Percentiles rank a stretch among this genome's conserved stretches.
These are phyloP conservation scores for Eupristina koningsbergeri DNA, from an alignment of 1,140 invertebrate genomes.

Conservation along the genomic window DNA sequence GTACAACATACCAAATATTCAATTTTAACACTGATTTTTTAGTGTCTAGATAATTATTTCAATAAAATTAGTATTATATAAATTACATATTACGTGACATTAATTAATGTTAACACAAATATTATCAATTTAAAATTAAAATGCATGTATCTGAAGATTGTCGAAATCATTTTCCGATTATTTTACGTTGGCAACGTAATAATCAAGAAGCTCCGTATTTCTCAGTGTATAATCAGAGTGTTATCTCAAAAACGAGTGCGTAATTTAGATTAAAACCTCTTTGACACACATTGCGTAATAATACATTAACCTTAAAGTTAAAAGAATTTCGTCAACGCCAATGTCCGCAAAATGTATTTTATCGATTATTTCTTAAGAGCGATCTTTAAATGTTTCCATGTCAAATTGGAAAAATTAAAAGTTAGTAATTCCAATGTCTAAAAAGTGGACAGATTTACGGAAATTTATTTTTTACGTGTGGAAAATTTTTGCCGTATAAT, in stretches of 20 bases:
- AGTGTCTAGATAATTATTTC: too few species aligned
- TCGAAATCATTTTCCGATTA: background rate
- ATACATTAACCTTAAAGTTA: constrained; percentile 43
- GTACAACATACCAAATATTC: background rate
- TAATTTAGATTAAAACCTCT: constrained; percentile 47
- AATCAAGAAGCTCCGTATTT: background rate
- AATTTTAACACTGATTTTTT: too few species aligned
- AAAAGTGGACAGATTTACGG: too few species aligned
- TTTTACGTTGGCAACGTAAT: background rate
- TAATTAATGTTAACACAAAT: background rate
- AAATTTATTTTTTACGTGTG: too few species aligned
- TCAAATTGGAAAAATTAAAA: background rate
- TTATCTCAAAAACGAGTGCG: constrained; percentile 32
- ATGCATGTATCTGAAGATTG: background rate
- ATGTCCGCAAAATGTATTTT: constrained; percentile 14
- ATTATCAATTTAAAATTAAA: background rate
- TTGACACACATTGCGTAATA: constrained; percentile 27
- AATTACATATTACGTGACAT: background rate
- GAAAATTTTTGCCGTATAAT: too few species aligned
- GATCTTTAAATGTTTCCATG: background rate
- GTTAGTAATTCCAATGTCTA: background rate
- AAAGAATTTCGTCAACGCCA: constrained; percentile 35
- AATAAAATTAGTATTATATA: too few species aligned
- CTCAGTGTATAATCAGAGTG: constrained; percentile 6
- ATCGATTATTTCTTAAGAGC: constrained; percentile 11